Conservation (phyloP, 2,888 invertebrate species). For the Anodontia alba region DNA sequence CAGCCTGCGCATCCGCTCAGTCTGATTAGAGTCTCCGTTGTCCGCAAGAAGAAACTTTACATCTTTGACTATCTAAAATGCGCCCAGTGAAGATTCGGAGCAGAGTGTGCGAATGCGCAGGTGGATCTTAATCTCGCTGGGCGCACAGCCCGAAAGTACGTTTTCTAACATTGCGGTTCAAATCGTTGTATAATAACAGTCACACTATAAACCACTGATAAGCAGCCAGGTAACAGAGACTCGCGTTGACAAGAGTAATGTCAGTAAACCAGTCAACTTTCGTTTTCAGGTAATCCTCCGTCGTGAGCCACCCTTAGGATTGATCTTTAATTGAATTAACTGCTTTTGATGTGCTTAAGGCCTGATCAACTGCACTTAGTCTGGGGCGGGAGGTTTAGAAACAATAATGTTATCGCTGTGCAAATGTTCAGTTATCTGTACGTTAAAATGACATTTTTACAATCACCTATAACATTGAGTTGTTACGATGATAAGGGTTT, state of each 20-base stretch:
- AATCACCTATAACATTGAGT: too few relatives aligned
- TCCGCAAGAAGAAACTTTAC: too few relatives aligned
- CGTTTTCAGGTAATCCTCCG: not conserved
- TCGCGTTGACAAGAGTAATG: slow-evolving; percentile 35
- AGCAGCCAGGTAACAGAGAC: slow-evolving; percentile 38
- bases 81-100: too few relatives aligned
- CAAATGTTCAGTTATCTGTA: not conserved
- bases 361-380: slow-evolving; percentile 11
- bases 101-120: too few relatives aligned
- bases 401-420: slow-evolving; percentile 2
- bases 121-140: too few relatives aligned
- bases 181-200: slow-evolving; percentile 38
- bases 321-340: slow-evolving; percentile 12
- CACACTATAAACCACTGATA: slow-evolving; percentile 47
- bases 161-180: too few relatives aligned
- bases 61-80: too few relatives aligned
- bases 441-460: too few relatives aligned
- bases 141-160: too few relatives aligned
- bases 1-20: too few relatives aligned
- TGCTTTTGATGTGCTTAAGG: not conserved
- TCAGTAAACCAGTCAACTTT: slow-evolving; percentile 5
- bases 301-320: not conserved
- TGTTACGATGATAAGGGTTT: too few relatives aligned
- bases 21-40: too few relatives aligned
- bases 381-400: not conserved